A percentile compares a stretch with the other conserved stretches of the same genome.
Conservation (phyloP, 1,140 invertebrate genomes). For the Harpegnathos saltator region DNA sequence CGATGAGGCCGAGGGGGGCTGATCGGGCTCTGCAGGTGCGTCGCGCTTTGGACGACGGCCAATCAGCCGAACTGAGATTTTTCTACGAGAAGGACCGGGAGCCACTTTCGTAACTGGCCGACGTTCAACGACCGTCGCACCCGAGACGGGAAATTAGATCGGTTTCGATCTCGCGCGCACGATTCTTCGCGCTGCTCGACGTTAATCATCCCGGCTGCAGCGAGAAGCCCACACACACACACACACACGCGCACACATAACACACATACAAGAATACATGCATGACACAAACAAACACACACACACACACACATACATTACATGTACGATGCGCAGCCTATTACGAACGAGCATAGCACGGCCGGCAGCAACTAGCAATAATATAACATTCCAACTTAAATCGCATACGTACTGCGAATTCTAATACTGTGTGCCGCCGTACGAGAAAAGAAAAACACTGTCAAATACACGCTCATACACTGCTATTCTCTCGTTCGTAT, state of each 20-base stretch:
- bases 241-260: not conserved
- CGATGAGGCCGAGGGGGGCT: too few relatives aligned
- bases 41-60: slow-evolving; percentile 44
- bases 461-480: slow-evolving; percentile 85
- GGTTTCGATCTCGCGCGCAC: slow-evolving; percentile 45
- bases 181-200: slow-evolving; percentile 32
- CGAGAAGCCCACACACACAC: slow-evolving; percentile 5
- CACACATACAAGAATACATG: not conserved
- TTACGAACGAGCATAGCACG: slow-evolving; percentile 77
- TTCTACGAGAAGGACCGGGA: slow-evolving; percentile 58
- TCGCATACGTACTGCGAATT: slow-evolving; percentile 81
- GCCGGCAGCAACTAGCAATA: slow-evolving; percentile 82
- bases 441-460: slow-evolving; percentile 82
- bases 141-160: slow-evolving; percentile 44
- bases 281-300: too few relatives aligned
- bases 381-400: slow-evolving; percentile 82
- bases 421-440: slow-evolving; percentile 82
- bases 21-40: slow-evolving; percentile 21
- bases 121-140: slow-evolving; percentile 52
- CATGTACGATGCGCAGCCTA: slow-evolving; percentile 46
- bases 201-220: slow-evolving; percentile 54
- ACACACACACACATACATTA: not conserved
- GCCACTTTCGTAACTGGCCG: slow-evolving; percentile 41
- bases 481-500: slow-evolving; percentile 76
- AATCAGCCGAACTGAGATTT: slow-evolving; percentile 60